Evolutionary conservation across 2,888 invertebrate species (phyloP), one percentile per base, ranked within the genome.

Genomic region (Xanthorhoe spadicearia): DNA sequence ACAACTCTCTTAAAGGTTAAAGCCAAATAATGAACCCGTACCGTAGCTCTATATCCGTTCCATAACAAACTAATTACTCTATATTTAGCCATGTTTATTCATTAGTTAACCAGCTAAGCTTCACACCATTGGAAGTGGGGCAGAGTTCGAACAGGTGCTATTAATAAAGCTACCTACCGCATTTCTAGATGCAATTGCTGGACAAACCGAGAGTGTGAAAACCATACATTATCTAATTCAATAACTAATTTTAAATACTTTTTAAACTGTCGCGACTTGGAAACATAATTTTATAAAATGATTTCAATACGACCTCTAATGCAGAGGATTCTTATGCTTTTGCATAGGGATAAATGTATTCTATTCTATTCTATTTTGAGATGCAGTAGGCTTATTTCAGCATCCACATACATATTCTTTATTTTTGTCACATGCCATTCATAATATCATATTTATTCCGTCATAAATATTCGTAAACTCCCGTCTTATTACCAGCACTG

Each of bases 121-220:
- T 18, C 48, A 74, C 73, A 74, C 68, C 74, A 78, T 81, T 80
- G 74, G 74, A 82, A 78, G 77, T 78, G 78, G 76, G 76, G 70
- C 74, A 59, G 76, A 75, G 76, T 77, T 74, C 67, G 64, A 65
- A 72, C 66, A 68, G 66, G 61, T 66, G 60, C 71, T 72, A 79
- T 78, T 78, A 76, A 79, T 75, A 75, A 67, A 71, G 67, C 72
- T 64, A 73, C 69, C 71, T 54, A 61, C 61, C 61, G 49, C 55
- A 51, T 18, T 51, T 10, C 18, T 58, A 35, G n/a, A 49, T 23
- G 46, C 56, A 56, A 23, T 43, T 43, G 10, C 38, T 43, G 13
- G 38, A 13, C 38, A 43, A 43, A 43, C 13, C 38, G 23, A 23
- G 2, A 1, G 4, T 23, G 23, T 23, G 4, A 23, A 4, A 23